Evolutionary conservation across 2,113 vertebrate species (phyloP).

Genomic region (Anseranas semipalmata): DNA sequence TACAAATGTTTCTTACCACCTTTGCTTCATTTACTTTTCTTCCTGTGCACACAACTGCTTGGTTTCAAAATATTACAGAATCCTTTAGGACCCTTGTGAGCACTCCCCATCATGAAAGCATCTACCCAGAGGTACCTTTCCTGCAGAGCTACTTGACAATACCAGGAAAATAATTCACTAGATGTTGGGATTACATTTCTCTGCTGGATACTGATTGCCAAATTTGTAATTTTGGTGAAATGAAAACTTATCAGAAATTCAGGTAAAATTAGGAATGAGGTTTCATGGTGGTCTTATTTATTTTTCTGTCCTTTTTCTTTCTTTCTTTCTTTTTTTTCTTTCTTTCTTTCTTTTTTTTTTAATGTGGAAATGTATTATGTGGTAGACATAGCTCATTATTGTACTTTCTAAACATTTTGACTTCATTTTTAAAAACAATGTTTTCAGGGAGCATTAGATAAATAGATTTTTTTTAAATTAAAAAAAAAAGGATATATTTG

Average conservation of each 20-base stretch:
- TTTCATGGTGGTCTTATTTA: not conserved
- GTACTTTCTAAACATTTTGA: not conserved
- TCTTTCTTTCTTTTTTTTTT: not conserved
- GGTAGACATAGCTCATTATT: not conserved
- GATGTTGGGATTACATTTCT: not conserved
- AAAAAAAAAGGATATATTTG: conserved; percentile 1
- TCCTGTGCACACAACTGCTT: not conserved
- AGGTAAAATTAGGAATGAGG: not conserved
- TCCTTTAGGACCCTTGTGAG: not conserved
- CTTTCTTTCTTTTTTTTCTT: not conserved
- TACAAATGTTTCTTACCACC: not conserved
- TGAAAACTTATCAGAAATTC: not conserved
- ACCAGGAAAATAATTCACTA: not conserved
- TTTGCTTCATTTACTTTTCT: not conserved
- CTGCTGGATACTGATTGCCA: not conserved
- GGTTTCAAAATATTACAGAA: not conserved
- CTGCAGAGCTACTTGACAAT: not conserved
- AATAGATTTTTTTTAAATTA: not conserved
- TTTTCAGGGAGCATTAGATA: not conserved
- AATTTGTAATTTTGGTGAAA: not conserved
- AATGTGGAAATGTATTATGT: not conserved
- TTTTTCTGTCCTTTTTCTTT: not conserved
- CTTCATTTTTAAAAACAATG: not conserved
- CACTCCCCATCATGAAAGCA: too few relatives aligned
- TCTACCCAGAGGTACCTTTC: not conserved